Base-by-base conservation (phyloP, 1,140 invertebrate species). In the Psilanteris sp. region DNA sequence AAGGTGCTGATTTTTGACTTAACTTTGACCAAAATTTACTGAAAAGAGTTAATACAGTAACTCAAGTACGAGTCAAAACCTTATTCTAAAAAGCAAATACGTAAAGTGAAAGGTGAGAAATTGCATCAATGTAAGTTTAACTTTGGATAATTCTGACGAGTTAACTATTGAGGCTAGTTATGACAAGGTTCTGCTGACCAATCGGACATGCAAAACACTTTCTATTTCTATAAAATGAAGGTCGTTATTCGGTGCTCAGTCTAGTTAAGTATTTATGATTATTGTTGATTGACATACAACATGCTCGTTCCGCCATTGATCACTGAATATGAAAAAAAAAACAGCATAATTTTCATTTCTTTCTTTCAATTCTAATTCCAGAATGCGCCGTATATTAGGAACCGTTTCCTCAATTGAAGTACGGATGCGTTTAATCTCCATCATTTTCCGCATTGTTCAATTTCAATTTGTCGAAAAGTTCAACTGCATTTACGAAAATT, bases 181-280 rank as follows among this genome's bases (percentile, higher is more conserved):
- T 64, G 27, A 64, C 34, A 13, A 50, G 22, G 13, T 46, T 67
- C 15, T 27, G 32, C 11, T 66, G 48, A 61, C 48, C 72, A 57
- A 43, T 55, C 41, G 62, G 55, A 54, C 57, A 61, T 62, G 62
- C 64, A 44, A 29, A 70, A 70, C 72, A 70, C 72, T 76, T 76
- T 76, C 72, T 76, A 70, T 70, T 68, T 76, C 64, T 76, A 64
- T 70, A 52, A 41, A 64, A 46, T 66, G 64, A 76, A 76, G 72
- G 72, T 76, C 72, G 67, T 74, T 67, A 67, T 74, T 67, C 61
- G 62, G 64, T 68, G 43, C 62, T 75, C 55, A 9, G 43, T 68
- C 48, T 57, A 8, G 37, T 15, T 74, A 67, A 67, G 46, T 55
- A 27, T 68, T 67, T 36, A 46, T 16, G 2, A 67, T 31, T 20